phyloP scores from a whole-genome alignment of 2,113 vertebrate species.

The Chloropsis hardwickii region DNA sequence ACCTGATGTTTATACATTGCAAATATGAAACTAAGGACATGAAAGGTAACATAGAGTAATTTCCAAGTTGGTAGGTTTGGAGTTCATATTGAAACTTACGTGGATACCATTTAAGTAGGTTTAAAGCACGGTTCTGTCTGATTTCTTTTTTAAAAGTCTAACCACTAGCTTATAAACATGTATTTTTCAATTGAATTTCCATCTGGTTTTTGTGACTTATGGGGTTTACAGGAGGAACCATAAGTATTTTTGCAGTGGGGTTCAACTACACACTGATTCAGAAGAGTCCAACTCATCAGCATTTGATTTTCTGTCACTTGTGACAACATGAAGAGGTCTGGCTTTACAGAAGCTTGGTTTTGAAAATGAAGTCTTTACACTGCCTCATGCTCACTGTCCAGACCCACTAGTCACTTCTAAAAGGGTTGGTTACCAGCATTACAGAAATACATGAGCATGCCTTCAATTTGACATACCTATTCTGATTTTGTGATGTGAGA shows the following conservation, averaged over 20 bases:
- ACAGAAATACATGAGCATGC: not conserved
- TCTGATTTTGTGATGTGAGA: not conserved
- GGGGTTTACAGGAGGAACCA: not conserved
- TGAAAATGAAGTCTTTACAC: not conserved
- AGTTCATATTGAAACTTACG: not conserved
- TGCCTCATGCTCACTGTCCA: not conserved
- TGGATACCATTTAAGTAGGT: not conserved
- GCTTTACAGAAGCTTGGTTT: not conserved
- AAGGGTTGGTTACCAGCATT: not conserved
- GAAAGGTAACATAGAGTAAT: not conserved
- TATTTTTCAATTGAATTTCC: not conserved
- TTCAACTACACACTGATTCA: not conserved
- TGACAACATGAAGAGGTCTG: not conserved
- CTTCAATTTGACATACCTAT: not conserved
- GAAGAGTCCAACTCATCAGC: not conserved
- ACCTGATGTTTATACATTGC: not conserved
- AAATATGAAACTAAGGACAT: not conserved
- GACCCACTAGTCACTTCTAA: not conserved
- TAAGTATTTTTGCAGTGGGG: not conserved
- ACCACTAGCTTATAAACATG: not conserved
- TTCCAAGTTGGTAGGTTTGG: not conserved
- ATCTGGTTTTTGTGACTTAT: not conserved
- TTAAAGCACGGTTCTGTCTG: not conserved
- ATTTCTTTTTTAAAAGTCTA: not conserved
- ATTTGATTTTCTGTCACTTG: not conserved